Evolutionary conservation across 2,797 vertebrate genomes (phyloP).

Genomic region (Eulemur rubriventer): DNA sequence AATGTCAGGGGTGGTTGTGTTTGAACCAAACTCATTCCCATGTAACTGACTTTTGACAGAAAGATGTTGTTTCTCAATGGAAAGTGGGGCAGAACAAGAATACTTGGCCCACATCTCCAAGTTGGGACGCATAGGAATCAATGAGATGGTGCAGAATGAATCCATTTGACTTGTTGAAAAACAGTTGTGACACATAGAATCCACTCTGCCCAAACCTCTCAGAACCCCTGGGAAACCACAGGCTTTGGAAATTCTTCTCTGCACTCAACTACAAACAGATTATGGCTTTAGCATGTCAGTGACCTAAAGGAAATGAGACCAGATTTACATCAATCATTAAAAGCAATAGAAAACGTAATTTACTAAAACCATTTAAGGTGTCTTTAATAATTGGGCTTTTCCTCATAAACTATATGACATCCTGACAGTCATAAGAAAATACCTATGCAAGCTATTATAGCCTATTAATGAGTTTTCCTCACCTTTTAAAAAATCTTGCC

Average conservation of each 20-base stretch:
- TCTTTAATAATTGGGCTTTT: slow-evolving; percentile 34
- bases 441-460: background rate
- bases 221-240: background rate
- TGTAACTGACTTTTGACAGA: slow-evolving; percentile 21
- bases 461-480: slow-evolving; percentile 49
- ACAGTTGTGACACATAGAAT: background rate
- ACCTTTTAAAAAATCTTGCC: background rate
- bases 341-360: slow-evolving; percentile 43
- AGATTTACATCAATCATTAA: slow-evolving; percentile 38
- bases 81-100: background rate
- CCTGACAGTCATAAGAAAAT: slow-evolving; percentile 34
- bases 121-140: background rate
- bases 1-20: background rate
- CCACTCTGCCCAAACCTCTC: background rate
- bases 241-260: slow-evolving; percentile 13
- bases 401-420: slow-evolving; percentile 28
- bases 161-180: background rate
- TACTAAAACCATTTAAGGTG: background rate
- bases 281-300: background rate
- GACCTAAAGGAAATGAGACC: slow-evolving; percentile 35
- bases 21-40: slow-evolving; percentile 33
- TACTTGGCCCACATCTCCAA: background rate
- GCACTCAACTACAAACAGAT: background rate
- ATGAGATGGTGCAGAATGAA: background rate
- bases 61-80: slow-evolving; percentile 24